Evolutionary conservation across 2,888 invertebrate genomes (phyloP).

Genomic region (Epistrophe eligans): DNA sequence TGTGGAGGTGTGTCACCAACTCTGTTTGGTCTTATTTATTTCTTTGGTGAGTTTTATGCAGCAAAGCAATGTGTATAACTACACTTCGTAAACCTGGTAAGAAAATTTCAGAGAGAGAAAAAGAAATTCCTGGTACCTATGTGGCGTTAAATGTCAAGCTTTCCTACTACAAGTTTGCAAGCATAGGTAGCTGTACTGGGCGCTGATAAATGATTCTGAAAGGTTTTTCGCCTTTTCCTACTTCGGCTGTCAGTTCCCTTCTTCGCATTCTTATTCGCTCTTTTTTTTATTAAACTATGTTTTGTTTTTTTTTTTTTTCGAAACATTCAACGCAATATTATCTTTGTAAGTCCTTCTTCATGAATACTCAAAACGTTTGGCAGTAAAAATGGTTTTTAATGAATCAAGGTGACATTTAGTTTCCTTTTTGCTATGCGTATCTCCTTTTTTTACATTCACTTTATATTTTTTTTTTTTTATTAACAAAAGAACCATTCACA

Average conservation of each 20-base stretch:
- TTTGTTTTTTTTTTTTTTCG: constrained; percentile 5
- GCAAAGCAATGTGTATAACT: not conserved
- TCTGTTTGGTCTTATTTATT: constrained; percentile 44
- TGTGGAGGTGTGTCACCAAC: constrained; percentile 53
- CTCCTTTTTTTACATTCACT: constrained; percentile 38
- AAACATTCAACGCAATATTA: constrained; percentile 4
- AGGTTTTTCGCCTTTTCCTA: constrained; percentile 43
- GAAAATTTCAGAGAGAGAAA: not conserved
- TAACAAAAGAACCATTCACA: constrained; percentile 55
- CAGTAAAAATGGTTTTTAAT: constrained; percentile 60
- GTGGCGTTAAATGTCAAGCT: constrained; percentile 53
- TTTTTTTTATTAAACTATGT: not conserved
- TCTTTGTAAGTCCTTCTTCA: constrained; percentile 6
- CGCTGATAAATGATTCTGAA: constrained; percentile 67
- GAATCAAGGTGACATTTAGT: constrained; percentile 28
- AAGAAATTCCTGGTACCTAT: constrained; percentile 16
- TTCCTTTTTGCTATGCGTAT: not conserved
- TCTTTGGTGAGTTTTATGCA: constrained; percentile 39
- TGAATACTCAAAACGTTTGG: constrained; percentile 5
- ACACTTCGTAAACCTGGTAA: constrained; percentile 23
- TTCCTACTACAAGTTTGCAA: constrained; percentile 14
- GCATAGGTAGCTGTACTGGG: constrained; percentile 21
- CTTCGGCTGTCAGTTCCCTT: constrained; percentile 28
- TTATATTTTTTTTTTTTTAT: constrained; percentile 15
- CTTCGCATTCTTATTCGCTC: not conserved